phyloP scores from a whole-genome alignment of 53 echinoderm and acorn worm genomes.

The Paelopatides confundens region DNA sequence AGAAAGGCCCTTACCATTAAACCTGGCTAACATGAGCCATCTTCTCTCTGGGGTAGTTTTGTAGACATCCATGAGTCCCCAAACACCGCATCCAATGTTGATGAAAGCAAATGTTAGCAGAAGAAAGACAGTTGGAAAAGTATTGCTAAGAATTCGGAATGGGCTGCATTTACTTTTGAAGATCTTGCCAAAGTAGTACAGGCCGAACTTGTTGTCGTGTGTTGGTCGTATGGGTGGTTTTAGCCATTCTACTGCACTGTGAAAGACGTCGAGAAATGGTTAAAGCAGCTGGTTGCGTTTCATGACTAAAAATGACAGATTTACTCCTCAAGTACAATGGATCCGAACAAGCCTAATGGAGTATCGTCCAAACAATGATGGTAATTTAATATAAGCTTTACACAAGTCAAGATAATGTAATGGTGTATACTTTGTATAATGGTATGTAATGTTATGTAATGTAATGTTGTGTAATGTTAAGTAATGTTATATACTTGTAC shows the following conservation, averaged over 20 bases:
- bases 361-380: too few relatives aligned
- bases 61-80: slow-evolving; percentile 64
- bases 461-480: too few relatives aligned
- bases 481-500: too few relatives aligned
- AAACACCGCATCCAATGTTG: slow-evolving; percentile 61
- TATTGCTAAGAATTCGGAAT: slow-evolving; percentile 69
- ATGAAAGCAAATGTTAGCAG: slow-evolving; percentile 54
- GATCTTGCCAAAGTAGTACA: neutral
- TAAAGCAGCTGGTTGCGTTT: too few relatives aligned
- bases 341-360: too few relatives aligned
- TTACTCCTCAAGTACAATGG: too few relatives aligned
- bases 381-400: too few relatives aligned
- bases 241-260: slow-evolving; percentile 89
- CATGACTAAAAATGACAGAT: too few relatives aligned
- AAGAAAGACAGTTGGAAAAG: slow-evolving; percentile 68
- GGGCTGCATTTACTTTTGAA: slow-evolving; percentile 19
- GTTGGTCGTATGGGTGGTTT: slow-evolving; percentile 37
- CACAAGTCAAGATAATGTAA: too few relatives aligned
- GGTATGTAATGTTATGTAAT: too few relatives aligned
- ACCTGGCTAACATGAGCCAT: slow-evolving; percentile 73
- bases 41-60: slow-evolving; percentile 20
- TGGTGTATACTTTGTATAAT: too few relatives aligned
- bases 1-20: slow-evolving; percentile 50
- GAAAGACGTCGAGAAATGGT: neutral
- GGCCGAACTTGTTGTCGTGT: neutral